Evolutionary conservation across 2,113 vertebrate species (phyloP).

Genomic region (Taurulus bubalis): DNA sequence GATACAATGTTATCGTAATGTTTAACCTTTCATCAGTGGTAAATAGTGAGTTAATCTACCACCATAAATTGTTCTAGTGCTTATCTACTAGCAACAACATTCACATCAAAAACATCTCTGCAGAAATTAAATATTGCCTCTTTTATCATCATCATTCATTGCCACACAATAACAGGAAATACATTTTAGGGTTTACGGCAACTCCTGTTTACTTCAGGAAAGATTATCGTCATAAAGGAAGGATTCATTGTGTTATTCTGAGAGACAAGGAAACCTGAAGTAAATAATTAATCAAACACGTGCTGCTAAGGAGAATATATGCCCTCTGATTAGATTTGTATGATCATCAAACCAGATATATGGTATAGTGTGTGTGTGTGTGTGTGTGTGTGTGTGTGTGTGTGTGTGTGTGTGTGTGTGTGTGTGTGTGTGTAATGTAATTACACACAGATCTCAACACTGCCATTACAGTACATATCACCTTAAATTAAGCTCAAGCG

Average conservation of each 20-base stretch:
- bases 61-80: neutral
- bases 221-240: neutral
- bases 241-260: neutral
- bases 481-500: too few species aligned
- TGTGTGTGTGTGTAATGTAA: neutral
- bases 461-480: neutral
- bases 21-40: too few species aligned
- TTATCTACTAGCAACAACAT: neutral
- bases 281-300: neutral
- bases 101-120: neutral
- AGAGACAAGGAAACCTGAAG: slow-evolving; percentile 32
- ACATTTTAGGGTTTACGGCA: neutral
- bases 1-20: too few species aligned
- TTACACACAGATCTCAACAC: neutral
- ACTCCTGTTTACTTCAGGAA: neutral
- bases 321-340: neutral
- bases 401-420: neutral
- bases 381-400: neutral
- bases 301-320: slow-evolving; percentile 14
- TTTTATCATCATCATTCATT: neutral
- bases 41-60: too few species aligned
- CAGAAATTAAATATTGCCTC: neutral
- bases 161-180: neutral
- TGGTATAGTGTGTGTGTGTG: neutral
- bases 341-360: neutral